Evolutionary conservation across 2,888 invertebrate species (phyloP), one percentile per base, ranked within the genome.

Genomic region (Pterobdella sp.): DNA sequence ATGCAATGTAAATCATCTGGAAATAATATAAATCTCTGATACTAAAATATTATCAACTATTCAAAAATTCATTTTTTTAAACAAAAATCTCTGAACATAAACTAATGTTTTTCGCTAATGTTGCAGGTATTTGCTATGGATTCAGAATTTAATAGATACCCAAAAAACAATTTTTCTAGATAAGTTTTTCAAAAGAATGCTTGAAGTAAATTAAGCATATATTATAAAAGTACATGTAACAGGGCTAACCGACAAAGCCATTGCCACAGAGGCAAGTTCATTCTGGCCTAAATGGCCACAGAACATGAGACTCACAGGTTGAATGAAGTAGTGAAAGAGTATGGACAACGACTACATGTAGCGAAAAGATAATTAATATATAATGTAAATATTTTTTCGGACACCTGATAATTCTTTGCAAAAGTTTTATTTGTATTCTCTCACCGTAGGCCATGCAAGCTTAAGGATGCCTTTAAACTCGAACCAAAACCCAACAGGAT

Each of bases 251-350:
- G 79, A 79, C 31, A 79, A 71, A 1, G 78, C 78, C 73, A 79
- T 65, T 31, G 78, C 77, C 1, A 75, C 78, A 14, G 77, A 76
- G 0, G 78, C 79, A 10, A 79, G 74, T 42, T 79, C 76, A 22
- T 66, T 73, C 32, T 76, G 76, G 29, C 79, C 78, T 2, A 79
- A 74, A 49, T 78, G 78, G 18, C 79, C 79, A 68, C 78, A 79
- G 74, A 79, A 79, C 68, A 74, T 74, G 29, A 79, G 73, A 67
- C 76, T 76, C 72, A 79, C 77, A n/a, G 78, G 78, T 68, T 78
- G 78, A 34, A 78, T 75, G 64, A 78, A 56, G 72, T 78, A 76
- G 70, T 78, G 78, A 72, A 78, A 78, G 60, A 78, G 69, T 34
- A 78, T 78, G 64, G 77, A 77, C 73, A 78, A 72, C 29, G 78